Conservation (phyloP, 2,113 vertebrate genomes). For the Ictalurus punctatus region DNA sequence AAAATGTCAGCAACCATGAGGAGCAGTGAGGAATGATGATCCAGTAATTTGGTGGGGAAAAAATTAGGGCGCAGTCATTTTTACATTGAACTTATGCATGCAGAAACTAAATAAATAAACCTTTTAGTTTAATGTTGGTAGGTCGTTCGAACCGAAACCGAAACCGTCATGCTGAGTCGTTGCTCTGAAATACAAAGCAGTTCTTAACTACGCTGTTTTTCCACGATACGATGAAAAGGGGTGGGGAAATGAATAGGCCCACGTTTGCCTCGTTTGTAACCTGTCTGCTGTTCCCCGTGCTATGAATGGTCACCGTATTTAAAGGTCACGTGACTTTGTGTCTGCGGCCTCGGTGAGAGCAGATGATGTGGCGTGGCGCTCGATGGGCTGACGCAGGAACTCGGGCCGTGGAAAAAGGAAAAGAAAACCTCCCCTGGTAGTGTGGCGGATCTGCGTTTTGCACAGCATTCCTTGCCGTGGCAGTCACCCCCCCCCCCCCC, state of each 20-base stretch:
- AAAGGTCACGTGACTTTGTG: not conserved
- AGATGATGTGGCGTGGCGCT: slow-evolving; percentile 64
- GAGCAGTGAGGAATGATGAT: not conserved
- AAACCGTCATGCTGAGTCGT: not conserved
- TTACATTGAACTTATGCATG: not conserved
- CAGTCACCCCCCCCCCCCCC: slow-evolving; percentile 53
- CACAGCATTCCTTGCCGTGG: slow-evolving; percentile 59
- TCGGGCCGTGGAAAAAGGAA: slow-evolving; percentile 15
- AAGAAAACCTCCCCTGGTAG: slow-evolving; percentile 48
- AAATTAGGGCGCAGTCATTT: not conserved
- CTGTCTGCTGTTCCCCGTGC: not conserved
- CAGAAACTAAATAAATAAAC: not conserved
- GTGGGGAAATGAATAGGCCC: too few species aligned
- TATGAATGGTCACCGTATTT: not conserved
- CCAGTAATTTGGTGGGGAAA: not conserved
- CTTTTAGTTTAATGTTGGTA: not conserved
- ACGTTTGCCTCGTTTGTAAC: not conserved
- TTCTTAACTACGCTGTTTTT: not conserved
- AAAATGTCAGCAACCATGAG: not conserved
- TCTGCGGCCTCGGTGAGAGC: slow-evolving; percentile 40
- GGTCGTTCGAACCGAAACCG: not conserved
- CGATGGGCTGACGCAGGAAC: slow-evolving; percentile 46
- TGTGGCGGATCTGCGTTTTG: slow-evolving; percentile 56
- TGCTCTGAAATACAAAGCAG: not conserved
- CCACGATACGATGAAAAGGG: not conserved